Evolutionary conservation across 2,797 vertebrate species (phyloP), one percentile per base, ranked within the genome.

Genomic region (Mus caroli): DNA sequence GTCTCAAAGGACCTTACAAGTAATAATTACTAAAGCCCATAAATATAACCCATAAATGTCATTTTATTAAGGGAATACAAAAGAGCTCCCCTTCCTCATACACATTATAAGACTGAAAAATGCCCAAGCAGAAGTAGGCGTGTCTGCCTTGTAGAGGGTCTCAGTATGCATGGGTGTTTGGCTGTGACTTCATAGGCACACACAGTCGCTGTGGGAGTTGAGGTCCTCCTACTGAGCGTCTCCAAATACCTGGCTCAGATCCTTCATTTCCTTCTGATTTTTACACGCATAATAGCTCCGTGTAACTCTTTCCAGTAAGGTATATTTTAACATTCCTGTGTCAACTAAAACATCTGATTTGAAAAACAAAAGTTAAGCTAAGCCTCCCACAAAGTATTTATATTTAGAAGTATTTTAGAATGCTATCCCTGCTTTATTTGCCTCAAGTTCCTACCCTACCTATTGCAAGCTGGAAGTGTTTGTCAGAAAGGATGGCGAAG

Each of bases 1-100:
- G 54, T 94, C 94, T 97, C 94, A 96, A 82, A 87, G 88, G 37
- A 86, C 76, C 67, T 96, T 96, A 69, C 24, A 96, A 96, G 52
- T 87, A 87, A 82, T 96, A 96, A 96, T 96, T 97, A 92, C 82
- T 93, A 93, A 96, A 95, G 75, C 94, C 52, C 88, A 92, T 94
- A 96, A 96, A 87, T 86, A 89, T 31, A 76, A 56, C 34, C 43
- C 69, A 56, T 62, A 95, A 97, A 88, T 95, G 84, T 60, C 91
- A 80, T 93, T 92, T 96, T 96, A 75, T 91, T 94, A 90, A 95
- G 85, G 46, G 43, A 88, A 89, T 90, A 82, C 86, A 78, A 84
- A 93, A 92, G 85, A 95, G 86, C 82, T 83, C 50, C 20, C 58
- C 60, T 90, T 92, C 76, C 22, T 91, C 91, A 79, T 78, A 58